Base-by-base conservation (phyloP, 1,140 invertebrate genomes). In the Drosophila sechellia region DNA sequence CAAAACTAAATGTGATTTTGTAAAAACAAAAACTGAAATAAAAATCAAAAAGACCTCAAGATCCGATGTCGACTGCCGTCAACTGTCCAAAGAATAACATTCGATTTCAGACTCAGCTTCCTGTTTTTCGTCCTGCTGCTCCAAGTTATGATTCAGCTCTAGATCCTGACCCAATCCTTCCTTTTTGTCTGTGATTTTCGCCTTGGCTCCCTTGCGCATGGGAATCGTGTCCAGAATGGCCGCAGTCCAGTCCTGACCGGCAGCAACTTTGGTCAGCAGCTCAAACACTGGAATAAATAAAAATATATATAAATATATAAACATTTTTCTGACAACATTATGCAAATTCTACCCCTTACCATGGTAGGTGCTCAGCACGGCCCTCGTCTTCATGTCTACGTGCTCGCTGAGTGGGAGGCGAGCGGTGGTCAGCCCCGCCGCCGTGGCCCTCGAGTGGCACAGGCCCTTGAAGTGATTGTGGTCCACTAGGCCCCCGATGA, bases 401-500 rank as follows among this genome's bases (percentile, higher is more conserved):
- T 96, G 97, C 92, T 98, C 96, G 79, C 95, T 95, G 83, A 99
- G 95, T 1, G 99, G 98, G 39, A 99, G 93, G 83, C 96, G 95
- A 0, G 95, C 98, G 93, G 99, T 98, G 66, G 90, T 91, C 12
- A 99, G 94, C 17, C 95, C 95, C 90, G 96, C 95, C 90, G 97
- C 94, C 43, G 93, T 77, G 15, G 99, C 98, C 77, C 97, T 93
- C 75, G 95, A 94, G 92, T 97, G 95, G 92, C 97, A 99, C 15
- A 98, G 90, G 5, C 98, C 98, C 96, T 99, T 99, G 79, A 98
- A 96, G 76, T 95, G 94, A 93, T 99, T 99, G 92, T 99, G 98
- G 93, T 99, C 99, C 0, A 99, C 98, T 15, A 99, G 93, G 52
- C 98, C 99, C 45, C 99, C 98, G 93, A 99, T 99, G 42, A 99